phyloP scores from a whole-genome alignment of 1,140 invertebrate genomes.

The Drosophila ercepeae region DNA sequence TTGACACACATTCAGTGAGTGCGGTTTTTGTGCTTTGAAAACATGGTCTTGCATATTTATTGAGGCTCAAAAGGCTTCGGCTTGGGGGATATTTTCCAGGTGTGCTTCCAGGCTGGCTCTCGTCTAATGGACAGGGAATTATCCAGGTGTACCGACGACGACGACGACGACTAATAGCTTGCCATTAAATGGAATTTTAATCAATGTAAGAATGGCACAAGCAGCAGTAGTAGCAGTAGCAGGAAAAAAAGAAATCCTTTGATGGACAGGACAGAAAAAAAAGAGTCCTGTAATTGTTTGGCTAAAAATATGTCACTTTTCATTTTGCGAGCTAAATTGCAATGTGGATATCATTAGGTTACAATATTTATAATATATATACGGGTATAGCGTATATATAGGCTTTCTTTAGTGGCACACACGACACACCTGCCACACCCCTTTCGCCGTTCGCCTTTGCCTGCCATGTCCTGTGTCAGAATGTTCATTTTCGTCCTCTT shows the following conservation, averaged over 20 bases:
- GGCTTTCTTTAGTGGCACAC: constrained; percentile 22
- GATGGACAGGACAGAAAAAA: neutral
- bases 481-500: constrained; percentile 47
- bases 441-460: constrained; percentile 5
- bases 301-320: constrained; percentile 33
- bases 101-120: constrained; percentile 14
- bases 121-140: constrained; percentile 35
- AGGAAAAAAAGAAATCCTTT: neutral
- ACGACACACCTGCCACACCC: constrained; percentile 16
- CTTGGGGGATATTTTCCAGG: constrained; percentile 15
- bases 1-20: constrained; percentile 37
- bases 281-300: constrained; percentile 11
- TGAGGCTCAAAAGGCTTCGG: constrained; percentile 13
- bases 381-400: too few species aligned
- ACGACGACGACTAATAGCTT: neutral
- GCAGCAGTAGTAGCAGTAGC: too few species aligned
- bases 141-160: neutral
- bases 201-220: neutral
- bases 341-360: constrained; percentile 38
- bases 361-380: neutral
- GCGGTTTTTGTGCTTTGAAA: constrained; percentile 6
- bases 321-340: constrained; percentile 17
- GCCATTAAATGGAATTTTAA: neutral
- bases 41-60: constrained; percentile 36
- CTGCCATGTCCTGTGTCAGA: constrained; percentile 40